Evolutionary conservation across 1,140 invertebrate genomes (phyloP).

Genomic region (Atta cephalotes): DNA sequence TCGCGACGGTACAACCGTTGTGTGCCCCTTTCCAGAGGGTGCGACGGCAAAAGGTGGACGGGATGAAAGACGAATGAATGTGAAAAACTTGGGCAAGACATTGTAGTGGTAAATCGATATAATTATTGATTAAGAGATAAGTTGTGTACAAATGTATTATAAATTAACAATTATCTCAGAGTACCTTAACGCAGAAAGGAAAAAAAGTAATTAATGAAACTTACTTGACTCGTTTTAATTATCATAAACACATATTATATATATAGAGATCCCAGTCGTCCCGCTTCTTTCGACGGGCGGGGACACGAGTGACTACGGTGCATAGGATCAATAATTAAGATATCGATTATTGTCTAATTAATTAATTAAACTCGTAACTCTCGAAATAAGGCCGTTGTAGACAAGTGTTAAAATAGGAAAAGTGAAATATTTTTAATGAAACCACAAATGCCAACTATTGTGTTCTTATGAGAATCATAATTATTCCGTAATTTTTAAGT

Average conservation of each 20-base stretch:
- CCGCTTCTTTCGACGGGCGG: conserved; percentile 33
- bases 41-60: conserved; percentile 17
- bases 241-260: conserved; percentile 76
- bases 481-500: conserved; percentile 80
- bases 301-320: conserved; percentile 27
- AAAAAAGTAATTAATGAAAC: conserved; percentile 67
- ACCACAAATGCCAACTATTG: conserved; percentile 82
- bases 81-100: conserved; percentile 60
- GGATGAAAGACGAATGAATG: conserved; percentile 43
- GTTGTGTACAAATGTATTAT: conserved; percentile 84
- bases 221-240: conserved; percentile 75
- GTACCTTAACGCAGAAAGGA: conserved; percentile 75
- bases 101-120: conserved; percentile 78
- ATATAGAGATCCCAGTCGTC: conserved; percentile 62
- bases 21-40: conserved; percentile 28
- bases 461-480: conserved; percentile 82
- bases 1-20: conserved; percentile 26
- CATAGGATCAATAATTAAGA: conserved; percentile 77
- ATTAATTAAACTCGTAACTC: conserved; percentile 79
- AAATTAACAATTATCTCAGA: conserved; percentile 80
- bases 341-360: conserved; percentile 79
- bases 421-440: conserved; percentile 79
- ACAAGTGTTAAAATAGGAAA: conserved; percentile 76
- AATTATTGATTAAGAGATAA: conserved; percentile 83
- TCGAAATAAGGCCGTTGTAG: conserved; percentile 79